phyloP scores from a whole-genome alignment of 2,113 vertebrate genomes.

The Pluvianellus socialis region DNA sequence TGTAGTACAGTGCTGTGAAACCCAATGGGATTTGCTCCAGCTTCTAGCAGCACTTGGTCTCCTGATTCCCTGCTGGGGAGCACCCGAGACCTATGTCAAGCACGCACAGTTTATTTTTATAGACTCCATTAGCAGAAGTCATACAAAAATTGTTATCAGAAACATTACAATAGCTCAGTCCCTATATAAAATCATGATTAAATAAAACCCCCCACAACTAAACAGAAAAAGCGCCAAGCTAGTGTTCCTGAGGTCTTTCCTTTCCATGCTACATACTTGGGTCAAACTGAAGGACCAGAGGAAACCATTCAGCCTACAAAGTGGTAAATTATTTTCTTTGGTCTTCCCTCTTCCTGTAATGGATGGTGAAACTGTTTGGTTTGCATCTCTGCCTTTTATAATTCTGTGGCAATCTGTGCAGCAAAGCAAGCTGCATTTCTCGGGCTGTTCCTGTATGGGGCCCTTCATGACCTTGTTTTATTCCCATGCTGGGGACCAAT shows the following conservation, averaged over 20 bases:
- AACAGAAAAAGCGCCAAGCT: background rate
- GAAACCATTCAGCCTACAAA: background rate
- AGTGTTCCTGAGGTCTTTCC: background rate
- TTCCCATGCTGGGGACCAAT: background rate
- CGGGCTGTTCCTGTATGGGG: background rate
- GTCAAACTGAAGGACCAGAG: accelerated
- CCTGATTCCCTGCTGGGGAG: background rate
- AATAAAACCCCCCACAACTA: background rate
- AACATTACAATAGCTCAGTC: background rate
- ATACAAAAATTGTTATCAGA: background rate
- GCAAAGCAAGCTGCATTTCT: background rate
- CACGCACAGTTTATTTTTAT: background rate
- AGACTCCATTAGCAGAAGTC: background rate
- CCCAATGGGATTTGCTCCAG: background rate
- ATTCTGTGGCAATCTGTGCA: background rate
- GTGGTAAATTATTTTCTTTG: background rate
- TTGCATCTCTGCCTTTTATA: background rate
- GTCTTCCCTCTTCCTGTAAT: background rate
- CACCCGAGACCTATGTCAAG: accelerated
- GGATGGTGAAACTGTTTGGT: too few species aligned
- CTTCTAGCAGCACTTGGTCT: background rate
- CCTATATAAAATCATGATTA: background rate
- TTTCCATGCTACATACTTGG: background rate
- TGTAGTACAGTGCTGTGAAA: background rate
- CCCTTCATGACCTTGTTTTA: background rate